These are phyloP conservation scores for Antennarius striatus DNA, from an alignment of 2,113 vertebrate species.

Conservation along the genomic window DNA sequence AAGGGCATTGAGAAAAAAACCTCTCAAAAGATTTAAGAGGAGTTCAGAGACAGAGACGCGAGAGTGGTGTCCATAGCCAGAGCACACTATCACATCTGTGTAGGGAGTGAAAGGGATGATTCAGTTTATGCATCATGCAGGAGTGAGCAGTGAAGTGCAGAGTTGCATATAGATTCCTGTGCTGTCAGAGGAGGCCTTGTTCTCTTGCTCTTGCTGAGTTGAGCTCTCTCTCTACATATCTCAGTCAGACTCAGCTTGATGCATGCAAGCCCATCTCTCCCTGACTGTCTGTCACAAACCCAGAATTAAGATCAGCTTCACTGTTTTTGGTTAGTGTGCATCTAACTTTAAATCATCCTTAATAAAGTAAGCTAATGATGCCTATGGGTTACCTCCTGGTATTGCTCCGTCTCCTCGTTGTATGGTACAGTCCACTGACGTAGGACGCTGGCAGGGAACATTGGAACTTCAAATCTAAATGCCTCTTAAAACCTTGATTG, in stretches of 20 bases:
- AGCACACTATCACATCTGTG: constrained; percentile 67
- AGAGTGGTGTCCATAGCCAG: constrained; percentile 47
- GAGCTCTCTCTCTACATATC: constrained; percentile 33
- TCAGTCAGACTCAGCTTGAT: constrained; percentile 36
- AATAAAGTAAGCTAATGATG: constrained; percentile 56
- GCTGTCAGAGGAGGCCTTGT: constrained; percentile 71
- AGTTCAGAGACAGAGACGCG: constrained; percentile 50
- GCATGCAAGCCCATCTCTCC: constrained; percentile 39
- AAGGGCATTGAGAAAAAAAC: constrained; percentile 7
- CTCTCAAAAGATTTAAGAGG: constrained; percentile 29
- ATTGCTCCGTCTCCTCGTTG: neutral
- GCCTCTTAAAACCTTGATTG: too few species aligned
- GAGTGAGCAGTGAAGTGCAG: constrained; percentile 68
- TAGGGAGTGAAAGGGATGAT: constrained; percentile 73
- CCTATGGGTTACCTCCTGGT: constrained; percentile 6
- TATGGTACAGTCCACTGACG: too few species aligned
- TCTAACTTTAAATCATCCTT: constrained; percentile 33
- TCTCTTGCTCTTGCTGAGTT: constrained; percentile 41
- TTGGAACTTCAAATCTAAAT: too few species aligned
- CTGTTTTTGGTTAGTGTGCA: constrained; percentile 41
- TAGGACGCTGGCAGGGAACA: too few species aligned
- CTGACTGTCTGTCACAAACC: constrained; percentile 39
- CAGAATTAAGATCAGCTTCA: constrained; percentile 42
- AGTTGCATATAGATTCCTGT: constrained; percentile 71
- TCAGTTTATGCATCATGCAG: constrained; percentile 70